Conservation (phyloP, 2,797 vertebrate genomes). For the Emys orbicularis region DNA sequence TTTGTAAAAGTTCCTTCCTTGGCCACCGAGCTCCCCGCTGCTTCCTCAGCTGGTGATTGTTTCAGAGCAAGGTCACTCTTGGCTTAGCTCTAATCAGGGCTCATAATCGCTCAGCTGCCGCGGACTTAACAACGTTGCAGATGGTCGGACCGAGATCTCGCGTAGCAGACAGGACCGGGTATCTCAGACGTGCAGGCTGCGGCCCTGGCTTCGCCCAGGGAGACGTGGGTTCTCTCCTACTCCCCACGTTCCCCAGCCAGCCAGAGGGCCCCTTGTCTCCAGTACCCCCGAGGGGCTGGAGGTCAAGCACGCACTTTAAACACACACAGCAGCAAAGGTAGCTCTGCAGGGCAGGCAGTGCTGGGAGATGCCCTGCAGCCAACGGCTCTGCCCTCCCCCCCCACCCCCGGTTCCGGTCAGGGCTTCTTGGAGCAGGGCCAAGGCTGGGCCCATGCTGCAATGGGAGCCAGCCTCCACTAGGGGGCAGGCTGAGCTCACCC, state of each 20-base stretch:
- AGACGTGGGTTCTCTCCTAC: background rate
- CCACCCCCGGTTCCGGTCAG: fast-evolving
- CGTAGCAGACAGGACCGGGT: background rate
- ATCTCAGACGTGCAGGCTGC: background rate
- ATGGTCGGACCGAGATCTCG: background rate
- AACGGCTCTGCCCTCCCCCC: fast-evolving
- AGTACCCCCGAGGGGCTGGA: too few species aligned
- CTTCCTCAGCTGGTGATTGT: fast-evolving
- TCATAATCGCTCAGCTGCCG: background rate
- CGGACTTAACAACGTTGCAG: background rate
- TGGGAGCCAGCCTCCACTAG: background rate
- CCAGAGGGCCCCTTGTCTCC: too few species aligned
- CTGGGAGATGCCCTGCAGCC: background rate
- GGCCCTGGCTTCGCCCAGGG: background rate
- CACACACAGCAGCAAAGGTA: too few species aligned
- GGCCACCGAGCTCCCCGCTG: fast-evolving
- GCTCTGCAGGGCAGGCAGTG: background rate
- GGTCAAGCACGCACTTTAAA: background rate
- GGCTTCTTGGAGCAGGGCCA: background rate
- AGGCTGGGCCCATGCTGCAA: fast-evolving
- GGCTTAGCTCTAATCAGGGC: background rate
- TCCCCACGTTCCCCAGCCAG: background rate
- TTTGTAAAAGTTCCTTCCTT: background rate
- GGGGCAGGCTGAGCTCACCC: background rate
- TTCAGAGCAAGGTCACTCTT: background rate